Evolutionary conservation across 1,140 invertebrate species (phyloP), one percentile per base, ranked within the genome.

Genomic region (Heliconius congener): DNA sequence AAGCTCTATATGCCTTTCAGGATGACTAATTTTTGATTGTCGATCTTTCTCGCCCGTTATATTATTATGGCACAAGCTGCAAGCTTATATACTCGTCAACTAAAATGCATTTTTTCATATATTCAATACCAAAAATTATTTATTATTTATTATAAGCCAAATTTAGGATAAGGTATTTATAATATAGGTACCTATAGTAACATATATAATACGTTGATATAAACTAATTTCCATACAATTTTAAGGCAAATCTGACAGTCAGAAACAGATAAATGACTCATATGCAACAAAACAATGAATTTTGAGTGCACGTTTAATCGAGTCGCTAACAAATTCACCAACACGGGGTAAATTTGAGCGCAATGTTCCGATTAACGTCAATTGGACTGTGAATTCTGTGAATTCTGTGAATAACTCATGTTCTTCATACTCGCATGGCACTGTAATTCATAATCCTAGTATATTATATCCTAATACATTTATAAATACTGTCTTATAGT

Each of bases 301-400:
- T 81, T 80, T 76, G 74, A 60, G 55, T 52, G 76, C 79, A 27
- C 74, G 72, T 79, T 83, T 84, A 84, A 83, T 84, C 70, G 77
- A 82, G 74, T 79, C 76, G 55, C 74, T 57, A 71, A 82, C 81
- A 79, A 82, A 80, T 76, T 55, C 39, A 78, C 73, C 74, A 73
- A 76, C 55, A 77, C 55, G 81, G 71, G 74, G 77, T 46, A 76
- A 73, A 78, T 78, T 57, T 71, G 71, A 70, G 27, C 73, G 23
- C 34, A 81, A 71, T 74, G 23, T 57, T 55, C 76, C 42, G 34
- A 71, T 78, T 76, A 76, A 27, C 52, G 71, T 76, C 73, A 42
- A 71, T 76, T 73, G 57, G 19, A 37, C 42, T 11, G 23, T 23
- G 23, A 23, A 23, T 23, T 16, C 71, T 74, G n/a, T 79, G 78